These are phyloP conservation scores for Tragelaphus buxtoni DNA, from an alignment of 2,113 vertebrate genomes.

Conservation along the genomic window DNA sequence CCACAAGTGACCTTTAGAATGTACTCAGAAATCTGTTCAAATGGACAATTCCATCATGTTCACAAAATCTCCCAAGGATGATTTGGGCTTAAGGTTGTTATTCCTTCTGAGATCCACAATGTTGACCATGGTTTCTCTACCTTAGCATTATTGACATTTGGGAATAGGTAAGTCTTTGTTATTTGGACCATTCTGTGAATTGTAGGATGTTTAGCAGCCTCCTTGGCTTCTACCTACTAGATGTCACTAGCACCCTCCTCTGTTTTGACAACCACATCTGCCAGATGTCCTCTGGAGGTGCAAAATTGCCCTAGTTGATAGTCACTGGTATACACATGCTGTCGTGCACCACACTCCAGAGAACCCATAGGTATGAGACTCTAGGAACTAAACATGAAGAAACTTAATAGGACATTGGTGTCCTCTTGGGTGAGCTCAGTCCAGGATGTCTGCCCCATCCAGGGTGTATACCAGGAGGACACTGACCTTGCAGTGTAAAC, in stretches of 20 bases:
- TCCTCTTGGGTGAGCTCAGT: background rate
- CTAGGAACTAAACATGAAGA: background rate
- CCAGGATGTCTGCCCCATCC: background rate
- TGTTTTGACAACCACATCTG: background rate
- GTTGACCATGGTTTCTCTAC: background rate
- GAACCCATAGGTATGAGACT: background rate
- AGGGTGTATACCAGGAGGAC: background rate
- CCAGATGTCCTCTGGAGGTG: background rate
- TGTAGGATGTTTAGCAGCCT: background rate
- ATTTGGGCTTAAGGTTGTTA: background rate
- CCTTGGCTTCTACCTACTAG: background rate
- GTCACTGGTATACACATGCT: background rate
- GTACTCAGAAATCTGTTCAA: background rate
- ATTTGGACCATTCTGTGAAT: background rate
- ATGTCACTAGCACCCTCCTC: background rate
- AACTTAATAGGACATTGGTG: background rate
- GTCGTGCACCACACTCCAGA: background rate
- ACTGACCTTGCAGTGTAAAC: background rate
- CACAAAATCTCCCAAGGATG: background rate
- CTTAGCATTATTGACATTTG: background rate
- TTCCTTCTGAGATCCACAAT: background rate
- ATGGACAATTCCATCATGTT: background rate
- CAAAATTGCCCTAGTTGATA: background rate
- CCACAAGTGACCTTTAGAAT: background rate
- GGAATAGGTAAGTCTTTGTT: background rate